Evolutionary conservation across 2,797 vertebrate genomes (phyloP).

Genomic region (Xenopus petersii): DNA sequence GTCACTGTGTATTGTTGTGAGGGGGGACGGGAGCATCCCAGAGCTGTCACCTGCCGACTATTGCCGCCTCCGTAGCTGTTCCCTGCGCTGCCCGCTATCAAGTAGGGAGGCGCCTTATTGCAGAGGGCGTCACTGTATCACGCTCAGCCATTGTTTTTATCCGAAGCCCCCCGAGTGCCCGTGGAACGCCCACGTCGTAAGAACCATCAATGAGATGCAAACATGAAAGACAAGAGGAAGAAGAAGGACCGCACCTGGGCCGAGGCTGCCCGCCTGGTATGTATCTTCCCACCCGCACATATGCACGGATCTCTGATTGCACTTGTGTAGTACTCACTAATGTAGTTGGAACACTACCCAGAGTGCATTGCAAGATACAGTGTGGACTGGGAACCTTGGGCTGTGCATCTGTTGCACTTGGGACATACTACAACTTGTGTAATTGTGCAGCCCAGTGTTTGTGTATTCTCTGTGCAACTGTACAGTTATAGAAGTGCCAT

Average conservation of each 20-base stretch:
- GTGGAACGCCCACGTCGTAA: conserved; percentile 60
- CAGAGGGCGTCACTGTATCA: conserved; percentile 20
- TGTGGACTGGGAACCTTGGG: no score
- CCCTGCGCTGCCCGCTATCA: background rate
- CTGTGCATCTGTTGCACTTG: no score
- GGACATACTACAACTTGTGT: no score
- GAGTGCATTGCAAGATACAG: no score
- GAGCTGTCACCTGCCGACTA: conserved; percentile 59
- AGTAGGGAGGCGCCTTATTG: conserved; percentile 37
- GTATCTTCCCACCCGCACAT: conserved; percentile 29
- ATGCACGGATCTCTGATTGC: no score
- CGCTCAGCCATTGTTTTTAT: conserved; percentile 63
- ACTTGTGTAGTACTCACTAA: no score
- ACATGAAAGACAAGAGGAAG: conserved; percentile 83
- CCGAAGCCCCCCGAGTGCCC: conserved; percentile 54
- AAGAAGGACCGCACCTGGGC: conserved; percentile 83
- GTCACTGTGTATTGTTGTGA: conserved; percentile 68
- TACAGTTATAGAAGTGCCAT: no score
- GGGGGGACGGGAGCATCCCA: conserved; percentile 60
- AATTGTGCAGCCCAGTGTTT: no score
- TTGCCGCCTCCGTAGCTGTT: conserved; percentile 26
- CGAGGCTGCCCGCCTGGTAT: conserved; percentile 76
- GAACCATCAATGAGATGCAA: conserved; percentile 74
- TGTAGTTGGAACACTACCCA: no score
- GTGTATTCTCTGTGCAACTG: no score